These are phyloP conservation scores for Calidris pygmaea DNA, from an alignment of 2,113 vertebrate species.

Conservation along the genomic window DNA sequence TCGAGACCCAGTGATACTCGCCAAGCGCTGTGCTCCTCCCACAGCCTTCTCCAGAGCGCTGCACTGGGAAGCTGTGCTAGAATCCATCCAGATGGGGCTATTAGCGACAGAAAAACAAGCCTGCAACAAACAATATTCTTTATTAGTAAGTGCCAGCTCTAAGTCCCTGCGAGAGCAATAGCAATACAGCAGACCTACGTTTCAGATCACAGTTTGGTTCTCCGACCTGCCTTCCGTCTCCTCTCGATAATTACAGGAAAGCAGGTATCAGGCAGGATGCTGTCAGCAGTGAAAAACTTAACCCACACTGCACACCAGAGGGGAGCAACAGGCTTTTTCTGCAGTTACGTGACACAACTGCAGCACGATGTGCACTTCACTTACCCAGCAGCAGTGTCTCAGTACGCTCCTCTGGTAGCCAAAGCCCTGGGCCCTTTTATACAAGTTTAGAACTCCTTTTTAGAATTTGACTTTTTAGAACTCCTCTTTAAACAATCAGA, in stretches of 20 bases:
- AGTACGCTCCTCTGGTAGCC: neutral
- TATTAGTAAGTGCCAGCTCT: neutral
- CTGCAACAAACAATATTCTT: constrained; percentile 56
- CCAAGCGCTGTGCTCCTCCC: constrained; percentile 84
- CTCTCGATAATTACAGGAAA: neutral
- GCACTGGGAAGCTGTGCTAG: constrained; percentile 86
- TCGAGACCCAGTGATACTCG: constrained; percentile 86
- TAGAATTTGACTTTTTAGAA: neutral
- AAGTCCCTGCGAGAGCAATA: neutral
- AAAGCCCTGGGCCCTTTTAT: neutral
- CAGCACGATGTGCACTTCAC: neutral
- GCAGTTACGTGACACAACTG: neutral
- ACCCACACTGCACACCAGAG: neutral
- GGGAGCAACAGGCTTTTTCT: neutral
- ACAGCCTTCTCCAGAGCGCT: constrained; percentile 75
- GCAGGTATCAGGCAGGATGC: fast-evolving
- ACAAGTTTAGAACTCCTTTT: neutral
- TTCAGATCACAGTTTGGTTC: neutral
- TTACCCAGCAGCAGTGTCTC: neutral
- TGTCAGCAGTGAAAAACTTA: neutral
- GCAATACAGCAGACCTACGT: fast-evolving
- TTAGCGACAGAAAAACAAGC: constrained; percentile 81
- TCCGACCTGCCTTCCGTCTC: neutral
- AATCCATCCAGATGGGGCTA: constrained; percentile 96
- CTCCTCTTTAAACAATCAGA: neutral